These are phyloP conservation scores for Callaeas wilsoni DNA, from an alignment of 2,113 vertebrate species.

Conservation along the genomic window DNA sequence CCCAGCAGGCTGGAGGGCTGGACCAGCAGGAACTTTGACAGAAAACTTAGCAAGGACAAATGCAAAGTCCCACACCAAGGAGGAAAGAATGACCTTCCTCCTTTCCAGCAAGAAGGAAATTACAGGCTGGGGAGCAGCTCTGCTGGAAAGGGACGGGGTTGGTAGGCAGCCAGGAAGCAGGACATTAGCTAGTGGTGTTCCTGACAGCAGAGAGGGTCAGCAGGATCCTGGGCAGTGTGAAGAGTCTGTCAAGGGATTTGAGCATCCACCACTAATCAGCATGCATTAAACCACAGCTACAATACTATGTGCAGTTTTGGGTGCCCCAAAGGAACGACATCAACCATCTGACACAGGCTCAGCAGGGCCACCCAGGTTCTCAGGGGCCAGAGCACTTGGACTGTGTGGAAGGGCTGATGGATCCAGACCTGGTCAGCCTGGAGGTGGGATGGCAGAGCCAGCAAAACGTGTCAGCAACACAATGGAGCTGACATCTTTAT, in stretches of 20 bases:
- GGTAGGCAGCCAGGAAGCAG: neutral
- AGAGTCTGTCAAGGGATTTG: neutral
- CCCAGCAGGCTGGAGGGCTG: neutral
- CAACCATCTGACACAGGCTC: neutral
- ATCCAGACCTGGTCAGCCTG: neutral
- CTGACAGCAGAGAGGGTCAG: neutral
- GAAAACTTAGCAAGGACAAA: neutral
- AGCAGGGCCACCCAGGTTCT: neutral
- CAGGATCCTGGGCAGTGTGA: fast-evolving
- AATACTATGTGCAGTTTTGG: neutral
- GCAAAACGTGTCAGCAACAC: neutral
- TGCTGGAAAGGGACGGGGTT: neutral
- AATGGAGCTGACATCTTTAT: neutral
- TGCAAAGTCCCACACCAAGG: neutral
- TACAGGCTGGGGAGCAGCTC: neutral
- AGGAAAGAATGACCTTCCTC: neutral
- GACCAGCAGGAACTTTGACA: neutral
- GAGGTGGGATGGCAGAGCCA: neutral
- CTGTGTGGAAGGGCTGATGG: neutral
- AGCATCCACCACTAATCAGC: neutral
- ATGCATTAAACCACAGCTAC: neutral
- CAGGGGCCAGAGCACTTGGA: neutral
- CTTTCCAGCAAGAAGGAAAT: neutral
- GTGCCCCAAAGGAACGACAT: neutral
- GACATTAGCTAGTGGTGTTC: neutral